Conservation (phyloP, 2,113 vertebrate species). For the Pyrgilauda ruficollis region DNA sequence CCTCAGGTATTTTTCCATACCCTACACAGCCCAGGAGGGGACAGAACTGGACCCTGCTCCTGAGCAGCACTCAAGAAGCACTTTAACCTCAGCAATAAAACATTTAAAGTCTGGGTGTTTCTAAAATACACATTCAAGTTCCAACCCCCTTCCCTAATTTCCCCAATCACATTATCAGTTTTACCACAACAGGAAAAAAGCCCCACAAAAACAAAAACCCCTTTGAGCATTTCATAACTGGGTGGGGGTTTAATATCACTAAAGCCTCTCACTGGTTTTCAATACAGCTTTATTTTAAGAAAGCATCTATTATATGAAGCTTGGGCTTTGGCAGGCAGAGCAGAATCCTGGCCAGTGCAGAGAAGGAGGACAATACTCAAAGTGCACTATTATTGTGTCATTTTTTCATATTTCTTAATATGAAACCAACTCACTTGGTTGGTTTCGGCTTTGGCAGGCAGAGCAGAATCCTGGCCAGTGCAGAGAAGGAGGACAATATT, state of each 20-base stretch:
- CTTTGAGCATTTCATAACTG: slow-evolving; percentile 54
- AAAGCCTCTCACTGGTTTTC: slow-evolving; percentile 57
- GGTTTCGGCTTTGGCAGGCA: slow-evolving; percentile 43
- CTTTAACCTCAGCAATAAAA: not conserved
- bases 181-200: not conserved
- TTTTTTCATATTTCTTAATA: slow-evolving; percentile 33
- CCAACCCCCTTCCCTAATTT: not conserved
- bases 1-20: not conserved
- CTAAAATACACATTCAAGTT: not conserved
- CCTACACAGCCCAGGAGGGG: not conserved
- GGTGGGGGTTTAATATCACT: slow-evolving; percentile 54
- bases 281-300: slow-evolving; percentile 63
- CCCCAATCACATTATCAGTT: not conserved
- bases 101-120: not conserved
- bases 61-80: not conserved
- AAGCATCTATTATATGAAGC: slow-evolving; percentile 56
- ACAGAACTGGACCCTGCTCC: accelerated
- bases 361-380: slow-evolving; percentile 27
- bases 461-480: slow-evolving; percentile 1
- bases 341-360: not conserved
- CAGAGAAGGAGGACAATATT: slow-evolving; percentile 12
- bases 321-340: slow-evolving; percentile 29
- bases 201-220: not conserved
- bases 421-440: too few relatives aligned
- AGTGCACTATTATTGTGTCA: slow-evolving; percentile 39